Conservation (phyloP, 2,113 vertebrate genomes). For the Numida meleagris region DNA sequence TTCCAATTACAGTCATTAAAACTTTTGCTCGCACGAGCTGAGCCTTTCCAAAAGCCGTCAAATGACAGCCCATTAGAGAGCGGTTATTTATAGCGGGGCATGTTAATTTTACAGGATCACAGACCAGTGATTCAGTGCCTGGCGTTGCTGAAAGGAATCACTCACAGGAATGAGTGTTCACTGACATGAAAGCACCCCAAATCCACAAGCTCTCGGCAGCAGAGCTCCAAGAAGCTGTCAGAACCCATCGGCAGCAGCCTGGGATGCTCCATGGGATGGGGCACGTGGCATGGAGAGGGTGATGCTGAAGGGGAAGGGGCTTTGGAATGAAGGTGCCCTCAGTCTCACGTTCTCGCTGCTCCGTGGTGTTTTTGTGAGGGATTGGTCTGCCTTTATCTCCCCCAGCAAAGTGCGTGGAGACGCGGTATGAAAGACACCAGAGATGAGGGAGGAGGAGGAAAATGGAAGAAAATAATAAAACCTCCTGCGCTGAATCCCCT, state of each 20-base stretch:
- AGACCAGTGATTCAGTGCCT: slow-evolving; percentile 74
- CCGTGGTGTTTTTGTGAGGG: rapidly evolving
- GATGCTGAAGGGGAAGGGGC: too few relatives aligned
- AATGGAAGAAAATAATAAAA: background rate
- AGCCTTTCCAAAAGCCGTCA: slow-evolving; percentile 68
- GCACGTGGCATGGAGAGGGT: rapidly evolving
- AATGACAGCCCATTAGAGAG: slow-evolving; percentile 75
- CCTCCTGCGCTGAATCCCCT: background rate
- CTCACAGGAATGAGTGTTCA: slow-evolving; percentile 46
- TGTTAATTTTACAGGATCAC: slow-evolving; percentile 77
- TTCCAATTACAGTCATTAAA: slow-evolving; percentile 79
- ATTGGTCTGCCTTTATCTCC: slow-evolving; percentile 1
- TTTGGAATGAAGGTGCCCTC: too few relatives aligned
- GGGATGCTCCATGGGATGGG: background rate
- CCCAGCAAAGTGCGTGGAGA: background rate
- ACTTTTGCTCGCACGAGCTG: slow-evolving; percentile 68
- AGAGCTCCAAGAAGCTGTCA: background rate
- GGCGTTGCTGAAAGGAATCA: slow-evolving; percentile 70
- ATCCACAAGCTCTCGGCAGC: background rate
- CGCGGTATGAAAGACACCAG: background rate
- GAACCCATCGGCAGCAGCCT: rapidly evolving
- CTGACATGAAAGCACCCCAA: slow-evolving; percentile 47
- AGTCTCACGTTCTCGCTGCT: background rate
- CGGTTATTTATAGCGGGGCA: slow-evolving; percentile 76
- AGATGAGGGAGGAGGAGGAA: slow-evolving; percentile 49